Evolutionary conservation across 2,888 invertebrate genomes (phyloP).

Genomic region (Polyploca ridens): DNA sequence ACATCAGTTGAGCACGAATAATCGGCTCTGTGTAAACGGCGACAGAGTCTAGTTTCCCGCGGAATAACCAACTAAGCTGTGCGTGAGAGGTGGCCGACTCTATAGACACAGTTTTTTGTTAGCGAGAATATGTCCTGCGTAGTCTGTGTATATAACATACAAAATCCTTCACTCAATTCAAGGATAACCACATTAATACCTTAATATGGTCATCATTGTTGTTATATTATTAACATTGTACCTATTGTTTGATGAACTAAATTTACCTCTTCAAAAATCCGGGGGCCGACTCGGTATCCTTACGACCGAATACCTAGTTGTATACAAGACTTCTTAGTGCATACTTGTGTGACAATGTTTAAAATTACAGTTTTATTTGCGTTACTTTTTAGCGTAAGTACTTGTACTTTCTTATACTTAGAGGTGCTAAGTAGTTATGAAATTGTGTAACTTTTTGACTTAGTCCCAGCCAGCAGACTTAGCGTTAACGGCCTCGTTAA

Average conservation of each 20-base stretch:
- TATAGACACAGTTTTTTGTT: too few relatives aligned
- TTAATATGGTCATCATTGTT: neutral
- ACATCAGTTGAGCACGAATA: too few relatives aligned
- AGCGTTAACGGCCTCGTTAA: too few relatives aligned
- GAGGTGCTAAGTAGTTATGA: neutral
- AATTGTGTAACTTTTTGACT: too few relatives aligned
- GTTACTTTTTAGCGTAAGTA: slow-evolving; percentile 29
- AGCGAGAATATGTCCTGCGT: too few relatives aligned
- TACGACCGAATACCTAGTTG: neutral
- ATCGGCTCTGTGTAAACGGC: too few relatives aligned
- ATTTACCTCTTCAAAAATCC: neutral
- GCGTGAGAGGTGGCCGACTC: too few relatives aligned
- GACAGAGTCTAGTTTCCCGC: too few relatives aligned
- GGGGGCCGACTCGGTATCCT: neutral
- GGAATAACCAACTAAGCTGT: too few relatives aligned
- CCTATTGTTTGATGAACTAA: slow-evolving; percentile 3
- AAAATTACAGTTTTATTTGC: slow-evolving; percentile 6
- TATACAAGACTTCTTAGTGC: neutral
- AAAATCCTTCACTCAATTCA: neutral
- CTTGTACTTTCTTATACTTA: neutral
- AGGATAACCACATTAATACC: neutral
- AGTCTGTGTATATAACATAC: neutral
- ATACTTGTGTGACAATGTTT: neutral
- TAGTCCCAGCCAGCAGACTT: too few relatives aligned
- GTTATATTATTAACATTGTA: neutral